These are phyloP conservation scores for Ptychoptera contaminata DNA, from an alignment of 2,888 invertebrate genomes.

Conservation along the genomic window DNA sequence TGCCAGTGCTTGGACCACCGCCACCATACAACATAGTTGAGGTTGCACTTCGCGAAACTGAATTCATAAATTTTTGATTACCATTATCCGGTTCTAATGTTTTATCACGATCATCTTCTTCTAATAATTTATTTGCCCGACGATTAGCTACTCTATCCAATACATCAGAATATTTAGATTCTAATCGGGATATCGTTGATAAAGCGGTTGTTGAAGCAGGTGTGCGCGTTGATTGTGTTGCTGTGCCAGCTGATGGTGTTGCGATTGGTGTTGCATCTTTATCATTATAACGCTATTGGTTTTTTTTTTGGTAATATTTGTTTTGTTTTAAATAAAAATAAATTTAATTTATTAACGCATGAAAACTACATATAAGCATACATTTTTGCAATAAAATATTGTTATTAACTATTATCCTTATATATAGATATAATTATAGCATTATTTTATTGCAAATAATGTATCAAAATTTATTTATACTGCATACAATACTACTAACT, in stretches of 20 bases:
- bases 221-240: slow-evolving; percentile 15
- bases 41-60: slow-evolving; percentile 27
- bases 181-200: slow-evolving; percentile 49
- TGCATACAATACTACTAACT: slow-evolving; percentile 21
- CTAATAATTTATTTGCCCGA: slow-evolving; percentile 30
- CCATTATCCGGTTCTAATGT: slow-evolving; percentile 45
- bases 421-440: too few species aligned
- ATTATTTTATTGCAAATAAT: too few species aligned
- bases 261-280: slow-evolving; percentile 27
- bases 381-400: too few species aligned
- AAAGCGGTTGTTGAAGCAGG: slow-evolving; percentile 12
- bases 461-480: too few species aligned
- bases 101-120: slow-evolving; percentile 47
- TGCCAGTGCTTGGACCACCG: neutral
- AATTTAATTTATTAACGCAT: neutral
- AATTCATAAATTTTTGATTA: too few species aligned
- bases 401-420: too few species aligned
- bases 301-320: neutral
- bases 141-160: slow-evolving; percentile 53
- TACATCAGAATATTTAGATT: slow-evolving; percentile 65
- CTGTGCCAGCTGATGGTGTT: slow-evolving; percentile 5
- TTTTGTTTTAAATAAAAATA: neutral
- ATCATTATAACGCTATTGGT: slow-evolving; percentile 19
- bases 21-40: slow-evolving; percentile 23
- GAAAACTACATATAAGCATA: too few species aligned